Percentiles rank a stretch among this genome's conserved stretches.
These are phyloP conservation scores for Mimas tiliae DNA, from an alignment of 2,888 invertebrate species.

Conservation along the genomic window DNA sequence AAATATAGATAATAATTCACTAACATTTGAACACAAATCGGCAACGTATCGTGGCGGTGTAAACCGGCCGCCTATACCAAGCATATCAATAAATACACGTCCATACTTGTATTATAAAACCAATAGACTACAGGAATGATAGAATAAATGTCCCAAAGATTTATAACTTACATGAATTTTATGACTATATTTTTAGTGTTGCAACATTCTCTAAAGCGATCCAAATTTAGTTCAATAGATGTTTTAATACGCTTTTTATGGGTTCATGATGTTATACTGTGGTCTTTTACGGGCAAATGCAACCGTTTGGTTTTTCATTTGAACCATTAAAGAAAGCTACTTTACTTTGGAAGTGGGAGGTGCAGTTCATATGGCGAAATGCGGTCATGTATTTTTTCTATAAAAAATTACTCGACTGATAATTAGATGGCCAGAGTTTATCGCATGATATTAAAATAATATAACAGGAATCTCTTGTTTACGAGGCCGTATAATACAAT, in stretches of 20 bases:
- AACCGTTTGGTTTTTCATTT: slow-evolving; percentile 1
- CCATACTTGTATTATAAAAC: slow-evolving; percentile 23
- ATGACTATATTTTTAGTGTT: slow-evolving; percentile 20
- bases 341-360: not conserved
- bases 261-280: not conserved
- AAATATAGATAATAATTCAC: too few species aligned
- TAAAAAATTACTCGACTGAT: too few species aligned
- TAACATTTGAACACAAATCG: too few species aligned
- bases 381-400: not conserved
- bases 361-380: not conserved
- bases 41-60: not conserved
- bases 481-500: too few species aligned
- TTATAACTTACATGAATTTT: slow-evolving; percentile 15
- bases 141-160: slow-evolving; percentile 21
- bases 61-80: not conserved
- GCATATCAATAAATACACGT: slow-evolving; percentile 20
- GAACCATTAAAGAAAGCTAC: not conserved
- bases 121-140: slow-evolving; percentile 21
- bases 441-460: too few species aligned
- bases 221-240: slow-evolving; percentile 21
- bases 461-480: too few species aligned
- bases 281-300: slow-evolving; percentile 12
- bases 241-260: slow-evolving; percentile 13
- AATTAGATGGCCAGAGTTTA: too few species aligned
- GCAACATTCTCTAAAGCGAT: slow-evolving; percentile 19